phyloP scores from a whole-genome alignment of 2,797 vertebrate genomes.

The Momotus momota region DNA sequence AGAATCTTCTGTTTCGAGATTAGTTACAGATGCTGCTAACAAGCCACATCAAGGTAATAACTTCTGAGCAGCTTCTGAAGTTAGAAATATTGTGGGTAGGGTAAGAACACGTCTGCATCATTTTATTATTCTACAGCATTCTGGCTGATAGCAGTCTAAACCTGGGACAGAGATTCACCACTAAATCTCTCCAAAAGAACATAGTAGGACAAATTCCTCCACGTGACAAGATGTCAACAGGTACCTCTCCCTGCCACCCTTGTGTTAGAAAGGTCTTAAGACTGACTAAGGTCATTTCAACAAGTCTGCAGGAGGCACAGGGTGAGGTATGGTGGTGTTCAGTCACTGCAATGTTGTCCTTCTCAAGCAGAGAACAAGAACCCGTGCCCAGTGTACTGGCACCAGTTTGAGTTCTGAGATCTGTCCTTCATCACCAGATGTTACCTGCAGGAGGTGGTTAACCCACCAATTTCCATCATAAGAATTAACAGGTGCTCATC shows the following conservation, averaged over 20 bases:
- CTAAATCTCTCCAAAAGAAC: neutral
- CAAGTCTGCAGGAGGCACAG: neutral
- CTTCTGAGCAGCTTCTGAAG: neutral
- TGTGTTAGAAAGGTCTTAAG: neutral
- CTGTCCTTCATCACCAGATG: neutral
- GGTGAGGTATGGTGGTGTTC: neutral
- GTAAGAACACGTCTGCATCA: neutral
- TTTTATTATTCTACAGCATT: neutral
- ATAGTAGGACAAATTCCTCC: neutral
- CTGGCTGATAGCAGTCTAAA: neutral
- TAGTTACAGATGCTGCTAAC: neutral
- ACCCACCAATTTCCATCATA: neutral
- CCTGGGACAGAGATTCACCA: neutral
- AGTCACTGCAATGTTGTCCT: neutral
- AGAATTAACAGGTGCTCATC: neutral
- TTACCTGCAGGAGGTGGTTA: neutral
- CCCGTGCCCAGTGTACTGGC: neutral
- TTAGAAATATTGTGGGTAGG: neutral
- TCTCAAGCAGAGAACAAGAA: neutral
- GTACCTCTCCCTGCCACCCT: neutral
- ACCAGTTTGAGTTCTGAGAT: neutral
- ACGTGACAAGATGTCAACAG: neutral
- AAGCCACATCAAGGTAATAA: neutral
- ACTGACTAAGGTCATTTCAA: neutral
- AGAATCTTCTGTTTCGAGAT: neutral